These are phyloP conservation scores for Fabriciana adippe DNA, from an alignment of 2,888 invertebrate species.

Conservation along the genomic window DNA sequence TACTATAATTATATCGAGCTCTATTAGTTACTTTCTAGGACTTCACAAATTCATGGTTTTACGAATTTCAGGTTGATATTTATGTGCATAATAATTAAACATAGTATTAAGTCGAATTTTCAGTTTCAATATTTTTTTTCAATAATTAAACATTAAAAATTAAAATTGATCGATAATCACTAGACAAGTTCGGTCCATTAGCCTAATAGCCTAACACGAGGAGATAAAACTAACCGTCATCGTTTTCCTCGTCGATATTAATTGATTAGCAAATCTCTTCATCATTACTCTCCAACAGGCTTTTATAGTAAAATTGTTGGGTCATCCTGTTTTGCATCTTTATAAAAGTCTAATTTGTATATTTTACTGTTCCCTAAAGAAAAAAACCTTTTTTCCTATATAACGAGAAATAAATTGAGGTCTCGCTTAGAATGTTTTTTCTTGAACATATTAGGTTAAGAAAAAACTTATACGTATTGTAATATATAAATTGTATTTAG, in stretches of 20 bases:
- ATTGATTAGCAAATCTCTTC: constrained; percentile 57
- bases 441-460: too few relatives aligned
- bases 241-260: constrained; percentile 61
- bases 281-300: constrained; percentile 15
- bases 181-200: constrained; percentile 64
- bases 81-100: too few relatives aligned
- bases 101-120: not conserved
- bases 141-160: not conserved
- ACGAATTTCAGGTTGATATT: too few relatives aligned
- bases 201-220: constrained; percentile 69
- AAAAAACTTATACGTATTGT: not conserved
- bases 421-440: too few relatives aligned
- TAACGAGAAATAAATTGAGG: too few relatives aligned
- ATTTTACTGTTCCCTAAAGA: too few relatives aligned
- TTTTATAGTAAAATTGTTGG: not conserved
- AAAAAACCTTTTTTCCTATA: too few relatives aligned
- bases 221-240: constrained; percentile 73
- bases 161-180: constrained; percentile 51
- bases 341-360: too few relatives aligned
- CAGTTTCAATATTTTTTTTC: not conserved
- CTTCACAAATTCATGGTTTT: too few relatives aligned
- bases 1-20: too few relatives aligned
- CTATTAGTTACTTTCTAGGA: too few relatives aligned
- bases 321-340: not conserved
- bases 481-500: too few relatives aligned